Evolutionary conservation across 2,113 vertebrate genomes (phyloP).

Genomic region (Trogon melanurus): DNA sequence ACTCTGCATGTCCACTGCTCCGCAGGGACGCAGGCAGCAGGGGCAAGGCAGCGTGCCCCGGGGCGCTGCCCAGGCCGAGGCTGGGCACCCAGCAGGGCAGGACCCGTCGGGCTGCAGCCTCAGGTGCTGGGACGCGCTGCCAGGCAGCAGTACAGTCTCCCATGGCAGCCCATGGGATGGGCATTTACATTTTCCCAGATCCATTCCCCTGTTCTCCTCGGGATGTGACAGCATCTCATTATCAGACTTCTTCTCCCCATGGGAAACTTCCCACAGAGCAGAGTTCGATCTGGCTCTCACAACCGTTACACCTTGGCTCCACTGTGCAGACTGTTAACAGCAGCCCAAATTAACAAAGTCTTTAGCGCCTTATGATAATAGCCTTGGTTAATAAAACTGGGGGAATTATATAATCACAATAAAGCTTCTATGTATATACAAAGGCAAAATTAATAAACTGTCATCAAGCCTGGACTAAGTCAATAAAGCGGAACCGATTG

Average conservation of each 20-base stretch:
- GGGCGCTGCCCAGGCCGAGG: neutral
- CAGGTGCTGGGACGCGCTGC: fast-evolving
- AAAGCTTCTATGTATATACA: neutral
- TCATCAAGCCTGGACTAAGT: neutral
- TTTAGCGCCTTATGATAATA: neutral
- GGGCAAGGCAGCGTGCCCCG: neutral
- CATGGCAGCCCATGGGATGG: fast-evolving
- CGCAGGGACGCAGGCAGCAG: fast-evolving
- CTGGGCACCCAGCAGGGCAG: neutral
- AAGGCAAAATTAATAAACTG: conserved; percentile 14
- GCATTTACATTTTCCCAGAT: neutral
- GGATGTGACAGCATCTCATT: fast-evolving
- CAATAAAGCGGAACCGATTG: conserved; percentile 8
- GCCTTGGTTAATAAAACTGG: neutral
- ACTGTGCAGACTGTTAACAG: neutral
- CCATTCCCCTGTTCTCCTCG: fast-evolving
- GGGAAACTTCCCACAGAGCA: neutral
- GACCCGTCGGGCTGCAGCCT: neutral
- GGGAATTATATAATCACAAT: neutral
- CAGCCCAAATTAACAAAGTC: neutral
- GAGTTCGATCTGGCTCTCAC: neutral
- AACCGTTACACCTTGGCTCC: neutral
- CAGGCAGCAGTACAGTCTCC: neutral
- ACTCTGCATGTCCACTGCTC: fast-evolving
- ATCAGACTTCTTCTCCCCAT: neutral